phyloP scores from a whole-genome alignment of 2,888 invertebrate species.

The Trissoscelio sp. region DNA sequence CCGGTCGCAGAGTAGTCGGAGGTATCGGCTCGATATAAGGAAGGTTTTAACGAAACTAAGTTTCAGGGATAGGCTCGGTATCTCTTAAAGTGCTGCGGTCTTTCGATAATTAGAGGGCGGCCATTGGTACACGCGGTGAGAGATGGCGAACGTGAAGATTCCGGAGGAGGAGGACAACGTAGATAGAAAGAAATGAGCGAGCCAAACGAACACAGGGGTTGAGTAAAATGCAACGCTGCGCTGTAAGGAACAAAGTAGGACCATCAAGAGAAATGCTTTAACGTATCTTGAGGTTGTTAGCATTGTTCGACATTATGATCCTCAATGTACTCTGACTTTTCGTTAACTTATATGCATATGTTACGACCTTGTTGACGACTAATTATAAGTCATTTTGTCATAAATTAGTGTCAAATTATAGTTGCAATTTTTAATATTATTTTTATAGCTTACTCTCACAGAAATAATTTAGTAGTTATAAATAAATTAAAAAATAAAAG shows the following conservation, averaged over 20 bases:
- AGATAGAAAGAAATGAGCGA: slow-evolving; percentile 68
- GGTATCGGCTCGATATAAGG: slow-evolving; percentile 64
- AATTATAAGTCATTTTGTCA: not conserved
- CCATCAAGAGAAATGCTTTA: slow-evolving; percentile 51
- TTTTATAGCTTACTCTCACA: no score
- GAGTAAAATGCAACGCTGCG: slow-evolving; percentile 54
- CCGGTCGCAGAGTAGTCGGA: slow-evolving; percentile 52
- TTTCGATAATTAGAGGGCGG: slow-evolving; percentile 83
- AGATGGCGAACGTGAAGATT: slow-evolving; percentile 67
- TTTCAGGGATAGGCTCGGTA: slow-evolving; percentile 78
- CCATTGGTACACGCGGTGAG: slow-evolving; percentile 79
- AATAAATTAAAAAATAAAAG: no score
- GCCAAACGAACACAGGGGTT: slow-evolving; percentile 61
- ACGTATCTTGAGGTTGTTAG: slow-evolving; percentile 53
- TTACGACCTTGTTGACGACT: slow-evolving; percentile 10
- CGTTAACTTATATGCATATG: not conserved
- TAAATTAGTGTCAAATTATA: no score
- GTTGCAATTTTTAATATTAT: no score
- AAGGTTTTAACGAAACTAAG: slow-evolving; percentile 74
- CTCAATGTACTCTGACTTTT: slow-evolving; percentile 17
- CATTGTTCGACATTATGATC: slow-evolving; percentile 50
- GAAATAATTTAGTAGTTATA: no score
- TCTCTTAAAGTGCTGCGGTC: slow-evolving; percentile 82
- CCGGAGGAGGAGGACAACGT: slow-evolving; percentile 65
- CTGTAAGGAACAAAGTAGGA: slow-evolving; percentile 62